Base-by-base conservation (phyloP, 2,888 invertebrate species). In the Heliconius ismenius region DNA sequence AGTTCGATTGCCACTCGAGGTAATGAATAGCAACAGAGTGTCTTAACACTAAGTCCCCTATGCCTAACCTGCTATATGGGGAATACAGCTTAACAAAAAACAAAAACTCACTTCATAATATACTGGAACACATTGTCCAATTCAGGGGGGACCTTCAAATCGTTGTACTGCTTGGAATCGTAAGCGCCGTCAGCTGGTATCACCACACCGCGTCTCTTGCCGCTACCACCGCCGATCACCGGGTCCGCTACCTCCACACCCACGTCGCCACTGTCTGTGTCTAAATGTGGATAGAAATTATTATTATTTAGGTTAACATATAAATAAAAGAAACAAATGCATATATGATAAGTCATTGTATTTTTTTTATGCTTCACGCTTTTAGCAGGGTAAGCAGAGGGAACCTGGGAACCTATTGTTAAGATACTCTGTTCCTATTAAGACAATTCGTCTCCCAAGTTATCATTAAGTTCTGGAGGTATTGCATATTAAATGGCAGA, bases 91-190 rank as follows among this genome's bases (percentile, higher is more conserved):
- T 58, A 18, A 58, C 13, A 24, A 11, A 62, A 68, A 68, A n/a
- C 21, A n/a, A 36, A 2, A 49, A 82, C 92, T 91, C 89, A 97
- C 98, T 97, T 97, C 84, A 97, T 96, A 79, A 99, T 99, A 85
- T 98, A 98, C 85, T 98, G 97, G 91, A 99, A 99, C 10, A 99
- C 92, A 84, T 99, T 98, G 86, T 98, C 98, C 81, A 98, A 96
- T 81, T 99, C 99, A 0, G 96, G 93, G 2, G 97, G 96, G 72
- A 98, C 97, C 77, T 97, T 95, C 78, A 99, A 91, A 86, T 97
- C 96, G 81, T 97, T 97, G 93, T 96, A 99, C 83, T 97, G 96
- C 81, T 96, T 96, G 3, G 98, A 97, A 90, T 98, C 97, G 89
- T 98, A 98, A 36, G 95, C 95, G 0, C 95, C 95, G 79, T 94